These are phyloP conservation scores for Zhuqinia jingwanae DNA, from an alignment of 2,888 invertebrate genomes.

Conservation along the genomic window DNA sequence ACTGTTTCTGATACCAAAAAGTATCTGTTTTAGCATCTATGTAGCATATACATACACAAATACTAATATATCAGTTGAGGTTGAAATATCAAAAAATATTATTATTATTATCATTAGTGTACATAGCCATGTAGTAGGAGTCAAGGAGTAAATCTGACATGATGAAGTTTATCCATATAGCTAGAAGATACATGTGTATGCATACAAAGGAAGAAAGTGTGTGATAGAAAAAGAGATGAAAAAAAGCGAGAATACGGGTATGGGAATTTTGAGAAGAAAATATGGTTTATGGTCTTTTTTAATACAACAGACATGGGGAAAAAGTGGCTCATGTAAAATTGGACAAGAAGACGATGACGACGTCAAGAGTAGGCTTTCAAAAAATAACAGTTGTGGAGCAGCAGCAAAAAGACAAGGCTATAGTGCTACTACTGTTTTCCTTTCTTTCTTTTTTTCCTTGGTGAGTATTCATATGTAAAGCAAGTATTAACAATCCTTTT, in stretches of 20 bases:
- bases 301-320: constrained; percentile 2
- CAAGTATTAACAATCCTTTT: neutral
- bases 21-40: too few relatives aligned
- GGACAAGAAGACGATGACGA: neutral
- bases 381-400: neutral
- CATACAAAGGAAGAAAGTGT: too few relatives aligned
- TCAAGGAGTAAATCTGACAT: constrained; percentile 1
- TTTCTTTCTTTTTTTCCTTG: neutral
- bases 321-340: constrained; percentile 19
- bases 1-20: neutral
- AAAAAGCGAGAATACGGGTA: neutral
- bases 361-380: constrained; percentile 4
- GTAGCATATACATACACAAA: too few relatives aligned
- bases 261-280: neutral
- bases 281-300: constrained; percentile 14
- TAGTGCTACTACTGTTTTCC: too few relatives aligned
- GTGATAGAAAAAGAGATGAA: neutral
- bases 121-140: neutral
- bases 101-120: constrained; percentile 18
- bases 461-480: constrained; percentile 1
- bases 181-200: neutral
- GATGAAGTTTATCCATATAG: neutral
- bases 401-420: neutral
- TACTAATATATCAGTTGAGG: constrained; percentile 7
- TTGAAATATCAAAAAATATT: constrained; percentile 37